A percentile compares a stretch with the other conserved stretches of the same genome.
phyloP scores from a whole-genome alignment of 2,888 invertebrate genomes.

The Acronicta leporina region DNA sequence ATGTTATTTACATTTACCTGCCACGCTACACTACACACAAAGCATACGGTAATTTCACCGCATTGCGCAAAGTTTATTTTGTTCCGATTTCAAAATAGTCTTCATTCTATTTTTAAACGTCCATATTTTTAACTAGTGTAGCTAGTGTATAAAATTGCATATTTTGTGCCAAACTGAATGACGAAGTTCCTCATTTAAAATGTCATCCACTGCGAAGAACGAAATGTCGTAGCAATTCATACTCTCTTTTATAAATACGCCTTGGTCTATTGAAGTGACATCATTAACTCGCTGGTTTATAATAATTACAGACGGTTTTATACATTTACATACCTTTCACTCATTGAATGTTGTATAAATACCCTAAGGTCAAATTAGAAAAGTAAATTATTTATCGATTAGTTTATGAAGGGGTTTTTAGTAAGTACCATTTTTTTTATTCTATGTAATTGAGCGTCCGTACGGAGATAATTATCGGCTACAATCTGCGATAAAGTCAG shows the following conservation, averaged over 20 bases:
- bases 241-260: not conserved
- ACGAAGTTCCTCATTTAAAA: constrained; percentile 23
- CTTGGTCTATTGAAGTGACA: not conserved
- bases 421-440: no score
- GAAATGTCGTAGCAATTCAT: constrained; percentile 16
- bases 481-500: constrained; percentile 55
- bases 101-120: constrained; percentile 7
- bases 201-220: constrained; percentile 24
- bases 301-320: not conserved
- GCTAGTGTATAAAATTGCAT: not conserved
- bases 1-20: constrained; percentile 22
- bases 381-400: not conserved
- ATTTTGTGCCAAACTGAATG: constrained; percentile 2
- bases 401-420: no score
- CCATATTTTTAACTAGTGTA: not conserved
- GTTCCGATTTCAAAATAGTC: constrained; percentile 16
- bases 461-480: constrained; percentile 51
- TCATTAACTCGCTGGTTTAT: no score
- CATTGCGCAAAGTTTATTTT: constrained; percentile 39
- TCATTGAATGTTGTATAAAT: not conserved
- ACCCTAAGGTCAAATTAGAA: not conserved
- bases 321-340: not conserved
- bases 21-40: constrained; percentile 2
- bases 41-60: constrained; percentile 24
- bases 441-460: no score